These are phyloP conservation scores for Cirrhinus mrigala DNA, from an alignment of 2,797 vertebrate genomes.

Conservation along the genomic window DNA sequence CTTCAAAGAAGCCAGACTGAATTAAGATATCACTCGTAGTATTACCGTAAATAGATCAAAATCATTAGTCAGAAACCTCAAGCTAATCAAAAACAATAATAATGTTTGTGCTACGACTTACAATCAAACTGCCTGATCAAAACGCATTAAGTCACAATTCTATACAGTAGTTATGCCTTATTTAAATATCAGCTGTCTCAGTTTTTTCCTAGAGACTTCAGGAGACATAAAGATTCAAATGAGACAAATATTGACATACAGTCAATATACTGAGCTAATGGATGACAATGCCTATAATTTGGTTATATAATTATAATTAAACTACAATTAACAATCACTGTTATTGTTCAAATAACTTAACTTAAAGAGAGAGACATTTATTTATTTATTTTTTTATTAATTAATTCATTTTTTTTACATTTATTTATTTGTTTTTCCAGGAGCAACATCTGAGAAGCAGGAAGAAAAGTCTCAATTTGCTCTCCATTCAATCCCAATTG, in stretches of 20 bases:
- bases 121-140: neutral
- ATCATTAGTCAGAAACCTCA: conserved; percentile 27
- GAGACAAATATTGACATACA: neutral
- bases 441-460: neutral
- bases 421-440: neutral
- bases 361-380: neutral
- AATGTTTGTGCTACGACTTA: neutral
- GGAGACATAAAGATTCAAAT: neutral
- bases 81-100: conserved; percentile 29
- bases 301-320: too few species aligned
- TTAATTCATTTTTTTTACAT: too few species aligned
- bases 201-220: neutral
- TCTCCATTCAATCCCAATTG: neutral
- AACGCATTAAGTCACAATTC: neutral
- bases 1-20: conserved; percentile 37
- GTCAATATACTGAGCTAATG: neutral
- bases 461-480: neutral
- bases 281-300: neutral
- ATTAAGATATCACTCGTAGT: neutral
- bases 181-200: neutral
- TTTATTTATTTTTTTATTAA: too few species aligned
- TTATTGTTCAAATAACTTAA: neutral
- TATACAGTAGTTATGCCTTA: neutral
- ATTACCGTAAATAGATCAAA: conserved; percentile 21
- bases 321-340: too few species aligned